Evolutionary conservation across 2,888 invertebrate genomes (phyloP).

Genomic region (Cheilosia variabilis): DNA sequence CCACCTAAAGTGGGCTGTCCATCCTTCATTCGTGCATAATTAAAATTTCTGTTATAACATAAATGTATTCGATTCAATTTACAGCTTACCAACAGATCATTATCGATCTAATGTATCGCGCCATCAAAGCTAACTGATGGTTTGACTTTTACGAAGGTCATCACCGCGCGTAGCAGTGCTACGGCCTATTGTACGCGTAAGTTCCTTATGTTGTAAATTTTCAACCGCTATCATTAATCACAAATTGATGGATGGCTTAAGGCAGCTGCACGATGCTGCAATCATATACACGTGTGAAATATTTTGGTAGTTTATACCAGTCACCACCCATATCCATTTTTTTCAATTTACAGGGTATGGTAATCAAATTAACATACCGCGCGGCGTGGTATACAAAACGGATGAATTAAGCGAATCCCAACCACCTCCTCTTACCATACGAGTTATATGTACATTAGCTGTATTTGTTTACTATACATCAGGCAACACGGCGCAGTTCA

Average conservation of each 20-base stretch:
- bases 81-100: too few species aligned
- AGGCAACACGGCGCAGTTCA: conserved; percentile 35
- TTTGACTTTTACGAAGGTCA: conserved; percentile 14
- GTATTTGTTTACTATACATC: conserved; percentile 44
- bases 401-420: conserved; percentile 58
- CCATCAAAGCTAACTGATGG: not conserved
- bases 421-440: conserved; percentile 47
- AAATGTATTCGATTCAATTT: too few species aligned
- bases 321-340: not conserved
- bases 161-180: not conserved
- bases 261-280: not conserved
- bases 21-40: too few species aligned
- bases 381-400: conserved; percentile 18
- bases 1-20: too few species aligned
- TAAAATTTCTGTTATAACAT: too few species aligned
- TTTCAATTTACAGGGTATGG: conserved; percentile 30
- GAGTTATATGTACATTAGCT: conserved; percentile 42
- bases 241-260: conserved; percentile 17
- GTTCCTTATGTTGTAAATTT: too few species aligned
- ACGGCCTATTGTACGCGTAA: too few species aligned
- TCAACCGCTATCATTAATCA: not conserved
- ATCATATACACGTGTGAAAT: conserved; percentile 8
- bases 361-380: conserved; percentile 63
- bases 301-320: not conserved
- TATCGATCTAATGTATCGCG: not conserved